These are phyloP conservation scores for Meleagris gallopavo DNA, from an alignment of 2,113 vertebrate species.

Conservation along the genomic window DNA sequence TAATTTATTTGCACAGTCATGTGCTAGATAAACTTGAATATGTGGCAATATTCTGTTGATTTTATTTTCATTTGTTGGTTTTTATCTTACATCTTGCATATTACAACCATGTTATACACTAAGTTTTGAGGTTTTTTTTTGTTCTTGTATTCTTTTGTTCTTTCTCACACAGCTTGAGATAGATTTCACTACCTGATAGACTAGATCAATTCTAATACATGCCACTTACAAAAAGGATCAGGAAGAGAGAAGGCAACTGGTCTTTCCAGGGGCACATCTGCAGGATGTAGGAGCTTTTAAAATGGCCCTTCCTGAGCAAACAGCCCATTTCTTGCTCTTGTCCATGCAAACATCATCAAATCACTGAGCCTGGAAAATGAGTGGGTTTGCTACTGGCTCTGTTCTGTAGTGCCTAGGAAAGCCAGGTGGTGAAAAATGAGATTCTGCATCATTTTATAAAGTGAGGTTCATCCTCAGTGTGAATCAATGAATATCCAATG, in stretches of 20 bases:
- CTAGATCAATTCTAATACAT: not conserved
- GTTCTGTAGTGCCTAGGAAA: not conserved
- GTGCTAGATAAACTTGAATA: not conserved
- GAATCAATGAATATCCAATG: not conserved
- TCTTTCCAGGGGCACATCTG: fast-evolving
- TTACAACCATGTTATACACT: not conserved
- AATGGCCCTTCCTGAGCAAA: not conserved
- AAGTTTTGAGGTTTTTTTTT: not conserved
- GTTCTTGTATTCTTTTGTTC: not conserved
- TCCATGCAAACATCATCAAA: not conserved
- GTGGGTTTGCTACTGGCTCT: not conserved
- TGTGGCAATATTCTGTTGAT: not conserved
- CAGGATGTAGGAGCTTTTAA: not conserved
- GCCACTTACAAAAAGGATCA: not conserved
- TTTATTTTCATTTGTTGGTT: not conserved
- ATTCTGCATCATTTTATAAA: not conserved
- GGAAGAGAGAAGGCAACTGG: not conserved
- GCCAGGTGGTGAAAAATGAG: not conserved
- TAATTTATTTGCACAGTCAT: not conserved
- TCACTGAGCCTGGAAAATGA: not conserved
- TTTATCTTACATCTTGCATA: not conserved
- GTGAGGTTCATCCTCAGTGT: not conserved
- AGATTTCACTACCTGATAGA: not conserved
- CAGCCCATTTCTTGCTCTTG: not conserved
- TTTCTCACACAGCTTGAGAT: not conserved